Conservation (phyloP, 1,140 invertebrate species). For the Eumaeus atala region DNA sequence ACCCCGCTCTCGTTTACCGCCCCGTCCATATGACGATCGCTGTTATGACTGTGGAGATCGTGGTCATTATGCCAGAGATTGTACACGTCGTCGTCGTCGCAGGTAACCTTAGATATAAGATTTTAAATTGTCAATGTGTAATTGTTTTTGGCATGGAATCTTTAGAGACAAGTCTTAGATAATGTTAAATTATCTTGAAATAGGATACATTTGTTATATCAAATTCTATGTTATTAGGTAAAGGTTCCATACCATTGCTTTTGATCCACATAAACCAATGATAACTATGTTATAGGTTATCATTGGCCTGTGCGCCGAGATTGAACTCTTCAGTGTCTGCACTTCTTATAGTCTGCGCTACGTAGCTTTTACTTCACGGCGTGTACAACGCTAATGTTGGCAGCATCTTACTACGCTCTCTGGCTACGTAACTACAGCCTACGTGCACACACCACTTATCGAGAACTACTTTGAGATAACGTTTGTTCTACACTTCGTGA, state of each 20-base stretch:
- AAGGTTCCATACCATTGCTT: slow-evolving; percentile 59
- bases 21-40: slow-evolving; percentile 83
- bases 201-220: neutral
- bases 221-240: slow-evolving; percentile 19
- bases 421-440: slow-evolving; percentile 63
- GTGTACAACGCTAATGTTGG: slow-evolving; percentile 62
- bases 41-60: slow-evolving; percentile 95
- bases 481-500: slow-evolving; percentile 56
- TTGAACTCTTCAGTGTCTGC: slow-evolving; percentile 69
- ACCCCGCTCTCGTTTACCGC: slow-evolving; percentile 79
- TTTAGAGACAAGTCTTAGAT: slow-evolving; percentile 27
- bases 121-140: slow-evolving; percentile 24
- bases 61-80: slow-evolving; percentile 94
- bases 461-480: slow-evolving; percentile 62
- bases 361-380: slow-evolving; percentile 69
- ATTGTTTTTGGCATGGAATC: slow-evolving; percentile 46
- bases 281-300: slow-evolving; percentile 75
- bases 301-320: slow-evolving; percentile 73
- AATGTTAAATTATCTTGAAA: slow-evolving; percentile 5
- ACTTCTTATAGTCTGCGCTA: slow-evolving; percentile 72
- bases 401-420: slow-evolving; percentile 62
- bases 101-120: slow-evolving; percentile 46
- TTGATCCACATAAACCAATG: slow-evolving; percentile 67
- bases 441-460: slow-evolving; percentile 62
- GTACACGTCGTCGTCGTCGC: slow-evolving; percentile 80